phyloP scores from a whole-genome alignment of 2,888 invertebrate species.

The Miltochrista miniata region DNA sequence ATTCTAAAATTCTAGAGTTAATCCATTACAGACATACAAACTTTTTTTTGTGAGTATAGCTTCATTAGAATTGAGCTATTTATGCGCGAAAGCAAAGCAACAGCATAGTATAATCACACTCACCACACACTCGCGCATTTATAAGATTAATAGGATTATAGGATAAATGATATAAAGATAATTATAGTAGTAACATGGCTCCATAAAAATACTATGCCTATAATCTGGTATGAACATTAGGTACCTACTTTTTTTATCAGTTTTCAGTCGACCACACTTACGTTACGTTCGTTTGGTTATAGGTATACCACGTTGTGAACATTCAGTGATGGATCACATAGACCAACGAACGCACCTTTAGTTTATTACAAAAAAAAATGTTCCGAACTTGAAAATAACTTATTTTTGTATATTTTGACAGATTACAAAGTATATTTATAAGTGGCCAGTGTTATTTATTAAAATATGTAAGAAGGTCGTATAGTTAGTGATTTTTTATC shows the following conservation, averaged over 20 bases:
- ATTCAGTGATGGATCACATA: slow-evolving; percentile 31
- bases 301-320: slow-evolving; percentile 18
- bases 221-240: too few species aligned
- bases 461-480: slow-evolving; percentile 16
- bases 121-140: too few species aligned
- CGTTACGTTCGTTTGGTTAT: slow-evolving; percentile 34
- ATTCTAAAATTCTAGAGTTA: too few species aligned
- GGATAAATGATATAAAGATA: too few species aligned
- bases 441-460: slow-evolving; percentile 17
- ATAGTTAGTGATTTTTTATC: slow-evolving; percentile 33
- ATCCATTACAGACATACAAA: too few species aligned
- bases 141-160: too few species aligned
- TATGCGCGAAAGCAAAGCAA: too few species aligned
- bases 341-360: slow-evolving; percentile 30
- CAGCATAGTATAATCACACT: too few species aligned
- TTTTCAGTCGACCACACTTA: slow-evolving; percentile 48
- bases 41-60: too few species aligned
- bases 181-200: too few species aligned
- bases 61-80: too few species aligned
- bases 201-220: too few species aligned
- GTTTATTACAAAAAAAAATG: slow-evolving; percentile 8
- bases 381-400: slow-evolving; percentile 16
- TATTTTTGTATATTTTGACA: neutral
- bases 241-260: slow-evolving; percentile 43
- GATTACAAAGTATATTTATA: slow-evolving; percentile 6